These are phyloP conservation scores for Heliornis fulica DNA, from an alignment of 2,113 vertebrate genomes.

Conservation along the genomic window DNA sequence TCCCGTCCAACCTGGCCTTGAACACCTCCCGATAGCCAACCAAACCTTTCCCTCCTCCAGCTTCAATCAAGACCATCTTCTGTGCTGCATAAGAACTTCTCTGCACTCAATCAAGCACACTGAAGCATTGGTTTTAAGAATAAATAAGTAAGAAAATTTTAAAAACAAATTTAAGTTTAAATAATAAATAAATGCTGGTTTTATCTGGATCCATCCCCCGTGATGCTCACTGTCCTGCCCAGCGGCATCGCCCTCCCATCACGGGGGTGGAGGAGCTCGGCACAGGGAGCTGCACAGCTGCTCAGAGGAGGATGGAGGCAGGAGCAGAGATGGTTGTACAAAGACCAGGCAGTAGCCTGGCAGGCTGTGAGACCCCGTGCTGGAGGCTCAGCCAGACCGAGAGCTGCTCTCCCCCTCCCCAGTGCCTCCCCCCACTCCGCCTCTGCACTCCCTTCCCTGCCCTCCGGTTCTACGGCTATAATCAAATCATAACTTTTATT, in stretches of 20 bases:
- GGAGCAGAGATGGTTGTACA: neutral
- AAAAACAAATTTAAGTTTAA: too few species aligned
- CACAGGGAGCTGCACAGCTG: accelerated
- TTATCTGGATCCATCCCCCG: neutral
- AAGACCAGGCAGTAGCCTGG: neutral
- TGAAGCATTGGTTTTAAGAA: neutral
- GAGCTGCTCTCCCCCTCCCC: neutral
- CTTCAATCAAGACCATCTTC: neutral
- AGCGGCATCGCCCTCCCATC: neutral
- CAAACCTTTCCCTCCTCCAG: too few species aligned
- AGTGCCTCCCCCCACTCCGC: neutral
- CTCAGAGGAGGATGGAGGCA: neutral
- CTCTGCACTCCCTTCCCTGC: conserved; percentile 50
- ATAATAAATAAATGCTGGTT: neutral
- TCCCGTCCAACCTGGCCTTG: too few species aligned
- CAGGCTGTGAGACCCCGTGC: neutral
- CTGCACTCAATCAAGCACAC: accelerated
- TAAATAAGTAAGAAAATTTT: too few species aligned
- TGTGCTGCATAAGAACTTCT: neutral
- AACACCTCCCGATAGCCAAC: too few species aligned
- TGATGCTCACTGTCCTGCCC: neutral
- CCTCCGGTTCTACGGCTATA: conserved; percentile 75
- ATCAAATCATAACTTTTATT: conserved; percentile 86
- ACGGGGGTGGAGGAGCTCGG: neutral
- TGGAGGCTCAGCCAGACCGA: neutral